These are phyloP conservation scores for Tipula confusa DNA, from an alignment of 2,888 invertebrate species.

Conservation along the genomic window DNA sequence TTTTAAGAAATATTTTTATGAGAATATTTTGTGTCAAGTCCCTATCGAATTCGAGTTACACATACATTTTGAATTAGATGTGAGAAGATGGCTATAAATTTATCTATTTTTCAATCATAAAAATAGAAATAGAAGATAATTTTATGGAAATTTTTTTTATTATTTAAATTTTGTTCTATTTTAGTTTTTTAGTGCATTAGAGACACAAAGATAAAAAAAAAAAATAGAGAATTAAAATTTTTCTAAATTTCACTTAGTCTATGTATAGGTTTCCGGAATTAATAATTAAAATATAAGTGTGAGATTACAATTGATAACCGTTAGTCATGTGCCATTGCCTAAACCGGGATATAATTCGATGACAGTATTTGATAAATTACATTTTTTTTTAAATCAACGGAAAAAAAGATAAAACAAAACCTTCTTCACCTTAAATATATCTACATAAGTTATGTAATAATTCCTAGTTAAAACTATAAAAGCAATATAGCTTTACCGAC, in stretches of 20 bases:
- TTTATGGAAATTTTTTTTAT: constrained; percentile 5
- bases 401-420: not conserved
- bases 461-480: not conserved
- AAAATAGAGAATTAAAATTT: not conserved
- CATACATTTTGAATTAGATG: not conserved
- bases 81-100: not conserved
- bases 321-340: not conserved
- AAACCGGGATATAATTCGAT: not conserved
- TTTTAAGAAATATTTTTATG: not conserved
- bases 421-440: not conserved
- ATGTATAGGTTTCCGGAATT: not conserved
- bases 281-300: not conserved
- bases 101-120: constrained; percentile 25
- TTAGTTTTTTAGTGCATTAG: not conserved
- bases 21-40: not conserved
- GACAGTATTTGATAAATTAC: not conserved
- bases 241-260: not conserved
- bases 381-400: not conserved
- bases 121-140: not conserved
- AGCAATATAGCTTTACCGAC: not conserved
- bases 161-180: constrained; percentile 12
- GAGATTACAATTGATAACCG: not conserved
- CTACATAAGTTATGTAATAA: not conserved
- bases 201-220: not conserved
- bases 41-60: not conserved